Percentiles rank a stretch among this genome's conserved stretches.
Conservation (phyloP, 2,888 invertebrate species). For the Ypsolopha sequella region DNA sequence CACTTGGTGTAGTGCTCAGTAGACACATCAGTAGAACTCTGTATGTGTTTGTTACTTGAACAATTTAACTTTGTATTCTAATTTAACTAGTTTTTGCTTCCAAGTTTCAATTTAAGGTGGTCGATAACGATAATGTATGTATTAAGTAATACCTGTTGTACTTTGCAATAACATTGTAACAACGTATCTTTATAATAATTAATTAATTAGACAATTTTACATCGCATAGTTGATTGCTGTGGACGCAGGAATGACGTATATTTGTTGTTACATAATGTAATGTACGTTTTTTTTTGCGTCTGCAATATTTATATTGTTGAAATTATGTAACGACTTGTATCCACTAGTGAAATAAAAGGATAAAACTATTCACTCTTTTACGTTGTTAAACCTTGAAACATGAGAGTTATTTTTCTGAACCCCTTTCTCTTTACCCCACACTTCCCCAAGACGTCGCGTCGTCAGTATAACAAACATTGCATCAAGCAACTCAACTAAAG, state of each 20-base stretch:
- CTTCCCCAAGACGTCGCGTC: no score
- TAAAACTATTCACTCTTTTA: no score
- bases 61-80: neutral
- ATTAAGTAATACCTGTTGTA: slow-evolving; percentile 1
- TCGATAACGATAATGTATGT: neutral
- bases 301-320: slow-evolving; percentile 42
- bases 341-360: slow-evolving; percentile 57
- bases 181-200: neutral
- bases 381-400: neutral
- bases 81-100: neutral
- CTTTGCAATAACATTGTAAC: neutral
- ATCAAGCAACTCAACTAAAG: no score
- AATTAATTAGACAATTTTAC: no score
- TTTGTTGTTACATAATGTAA: neutral
- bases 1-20: no score
- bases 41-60: neutral
- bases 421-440: no score
- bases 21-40: no score
- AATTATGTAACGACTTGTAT: slow-evolving; percentile 56
- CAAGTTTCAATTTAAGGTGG: neutral
- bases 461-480: no score
- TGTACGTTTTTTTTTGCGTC: neutral
- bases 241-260: no score
- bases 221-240: no score
- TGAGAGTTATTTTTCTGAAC: neutral